These are phyloP conservation scores for Phengaris arion DNA, from an alignment of 2,888 invertebrate genomes.

Conservation along the genomic window DNA sequence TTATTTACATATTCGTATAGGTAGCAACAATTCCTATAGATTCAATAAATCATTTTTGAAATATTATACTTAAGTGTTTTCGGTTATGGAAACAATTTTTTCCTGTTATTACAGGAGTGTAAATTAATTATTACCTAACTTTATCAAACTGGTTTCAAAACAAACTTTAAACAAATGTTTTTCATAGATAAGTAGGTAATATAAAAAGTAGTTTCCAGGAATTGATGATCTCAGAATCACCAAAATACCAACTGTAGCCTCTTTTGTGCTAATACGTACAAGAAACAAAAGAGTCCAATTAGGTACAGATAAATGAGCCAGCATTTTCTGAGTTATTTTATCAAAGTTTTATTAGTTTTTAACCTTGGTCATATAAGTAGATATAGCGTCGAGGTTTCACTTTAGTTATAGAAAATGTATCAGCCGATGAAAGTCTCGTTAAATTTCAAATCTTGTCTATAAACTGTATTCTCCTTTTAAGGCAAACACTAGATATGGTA, in stretches of 20 bases:
- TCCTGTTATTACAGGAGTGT: too few relatives aligned
- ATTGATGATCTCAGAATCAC: background rate
- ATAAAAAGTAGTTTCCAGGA: background rate
- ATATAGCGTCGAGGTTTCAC: background rate
- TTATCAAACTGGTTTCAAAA: too few relatives aligned
- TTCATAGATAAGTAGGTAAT: too few relatives aligned
- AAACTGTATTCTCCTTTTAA: slow-evolving; percentile 9
- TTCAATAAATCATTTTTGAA: too few relatives aligned
- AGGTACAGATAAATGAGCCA: background rate
- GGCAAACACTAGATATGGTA: slow-evolving; percentile 3
- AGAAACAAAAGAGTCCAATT: background rate
- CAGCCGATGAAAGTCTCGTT: slow-evolving; percentile 20
- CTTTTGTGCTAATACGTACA: background rate
- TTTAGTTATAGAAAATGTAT: background rate
- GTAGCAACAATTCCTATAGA: too few relatives aligned
- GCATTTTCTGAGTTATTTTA: background rate
- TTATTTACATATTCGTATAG: too few relatives aligned
- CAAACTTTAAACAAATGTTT: too few relatives aligned
- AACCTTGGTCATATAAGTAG: background rate
- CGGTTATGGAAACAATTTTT: too few relatives aligned
- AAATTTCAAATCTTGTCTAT: slow-evolving; percentile 10
- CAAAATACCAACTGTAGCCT: background rate
- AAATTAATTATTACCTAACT: too few relatives aligned
- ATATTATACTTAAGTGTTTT: too few relatives aligned
- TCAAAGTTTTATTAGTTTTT: too few relatives aligned